Base-by-base conservation (phyloP, 1,140 invertebrate genomes). In the Drosophila sp. region DNA sequence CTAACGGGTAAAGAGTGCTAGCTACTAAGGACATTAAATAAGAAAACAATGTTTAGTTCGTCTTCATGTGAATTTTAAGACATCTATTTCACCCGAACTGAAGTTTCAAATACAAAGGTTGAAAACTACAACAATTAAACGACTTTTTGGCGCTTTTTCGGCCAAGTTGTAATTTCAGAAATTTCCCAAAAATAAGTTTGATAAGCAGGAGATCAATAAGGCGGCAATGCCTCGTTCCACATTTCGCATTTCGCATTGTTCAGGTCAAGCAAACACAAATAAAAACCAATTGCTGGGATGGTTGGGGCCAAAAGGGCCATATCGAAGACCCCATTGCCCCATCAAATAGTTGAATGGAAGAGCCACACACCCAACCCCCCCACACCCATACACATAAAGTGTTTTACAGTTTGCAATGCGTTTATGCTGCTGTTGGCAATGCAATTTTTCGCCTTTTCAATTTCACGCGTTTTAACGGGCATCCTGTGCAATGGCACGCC, bases 361-460 rank as follows among this genome's bases (percentile, higher is more conserved):
- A 17, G 17, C 17, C 17, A 17, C 17, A 17, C 17, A 17, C 17
- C 17, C 17, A 58, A 35, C 4, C 17, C 4, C 17, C 41, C 4
- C 17, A 27, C 25, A 17, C 29, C 60, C 66, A n/a, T 27, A 61
- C 63, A 65, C 56, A 58, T 58, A 40, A 50, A 70, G 66, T 40
- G 40, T 56, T 35, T 32, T 30, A 66, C 76, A 66, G 67, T 76
- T 73, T 67, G 62, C 66, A 62, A 54, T 65, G 27, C 57, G 32
- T 7, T 60, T 40, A 56, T 50, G 54, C 58, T 56, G 65, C 66
- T 65, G 67, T 79, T 79, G 72, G 76, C 72, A 73, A 72, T 76
- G 84, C 83, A 87, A 86, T 87, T 83, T 87, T 83, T 83, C 70
- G 76, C 79, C 72, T 83, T 87, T 86, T 86, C 83, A 89, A 83